Percentiles rank a stretch among this genome's conserved stretches.
Conservation (phyloP, 2,888 invertebrate species). For the Pocota personata region DNA sequence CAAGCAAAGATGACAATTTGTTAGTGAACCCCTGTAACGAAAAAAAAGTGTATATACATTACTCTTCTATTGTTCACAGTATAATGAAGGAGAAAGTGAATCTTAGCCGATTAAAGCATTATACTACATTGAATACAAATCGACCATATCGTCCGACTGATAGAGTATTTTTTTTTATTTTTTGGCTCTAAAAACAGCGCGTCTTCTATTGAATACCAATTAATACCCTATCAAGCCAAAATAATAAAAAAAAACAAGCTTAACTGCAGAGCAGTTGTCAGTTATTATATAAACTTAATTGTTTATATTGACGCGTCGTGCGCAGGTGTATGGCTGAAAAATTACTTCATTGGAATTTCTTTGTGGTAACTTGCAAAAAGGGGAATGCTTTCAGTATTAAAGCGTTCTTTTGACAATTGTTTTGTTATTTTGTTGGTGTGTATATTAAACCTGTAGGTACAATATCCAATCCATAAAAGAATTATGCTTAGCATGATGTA, state of each 20-base stretch:
- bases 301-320: conserved; percentile 17
- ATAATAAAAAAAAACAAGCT: conserved; percentile 18
- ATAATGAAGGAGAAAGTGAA: conserved; percentile 60
- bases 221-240: conserved; percentile 24
- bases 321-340: conserved; percentile 14
- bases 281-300: conserved; percentile 35
- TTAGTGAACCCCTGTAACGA: conserved; percentile 48
- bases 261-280: conserved; percentile 14
- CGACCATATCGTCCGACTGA: neutral
- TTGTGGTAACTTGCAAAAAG: neutral
- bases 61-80: neutral
- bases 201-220: conserved; percentile 59
- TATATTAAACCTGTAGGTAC: neutral
- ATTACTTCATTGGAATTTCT: conserved; percentile 6
- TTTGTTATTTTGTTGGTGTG: neutral
- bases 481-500: neutral
- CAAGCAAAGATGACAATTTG: conserved; percentile 2
- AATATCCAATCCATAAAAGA: neutral
- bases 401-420: neutral
- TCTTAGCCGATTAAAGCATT: conserved; percentile 29
- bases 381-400: neutral
- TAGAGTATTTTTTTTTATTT: conserved; percentile 33
- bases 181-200: conserved; percentile 31
- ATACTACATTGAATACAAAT: conserved; percentile 57
- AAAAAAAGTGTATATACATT: neutral